Evolutionary conservation across 1,140 invertebrate genomes (phyloP), one percentile per base, ranked within the genome.

Genomic region (Heliconius congener): DNA sequence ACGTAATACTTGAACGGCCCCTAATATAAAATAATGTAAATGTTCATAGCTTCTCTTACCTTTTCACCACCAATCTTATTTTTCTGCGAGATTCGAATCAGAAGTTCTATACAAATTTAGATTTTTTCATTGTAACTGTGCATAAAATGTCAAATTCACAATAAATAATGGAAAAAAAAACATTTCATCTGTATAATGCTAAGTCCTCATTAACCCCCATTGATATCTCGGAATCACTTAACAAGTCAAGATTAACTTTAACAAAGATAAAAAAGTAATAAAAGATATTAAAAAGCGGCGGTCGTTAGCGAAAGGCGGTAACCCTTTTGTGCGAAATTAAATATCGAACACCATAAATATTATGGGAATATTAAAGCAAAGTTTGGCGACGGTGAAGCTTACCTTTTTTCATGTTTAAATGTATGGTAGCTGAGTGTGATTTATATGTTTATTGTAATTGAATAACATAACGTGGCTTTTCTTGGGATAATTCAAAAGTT

Each of bases 201-300:
- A 30, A 66, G 23, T 1, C 11, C 83, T 86, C 87, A 90, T 90
- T 90, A 88, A 85, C 82, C 50, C 72, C 82, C 86, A 90, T 90
- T 90, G 88, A 89, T 88, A 88, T 87, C 72, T 71, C 70, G 73
- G 79, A 90, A 90, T 91, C 88, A 91, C 87, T 90, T 90, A 91
- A 88, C 87, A 88, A 90, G 82, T 84, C 77, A 78, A 82, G 88
- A 86, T 91, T 91, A 89, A 83, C 83, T 81, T 83, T 77, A 46
- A 72, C 60, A 66, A 66, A 66, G 60, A 30, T 66, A 66, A 66
- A 66, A 66, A 66, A 13, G 77, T 83, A 82, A 86, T 85, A 89
- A 87, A 86, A 86, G 60, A 66, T 66, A 66, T 66, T 27, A 66
- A 72, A 72, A 84, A 81, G 46, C 74, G 74, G 27, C 84, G 83